phyloP scores from a whole-genome alignment of 2,113 vertebrate species.

The Menidia beryllina region DNA sequence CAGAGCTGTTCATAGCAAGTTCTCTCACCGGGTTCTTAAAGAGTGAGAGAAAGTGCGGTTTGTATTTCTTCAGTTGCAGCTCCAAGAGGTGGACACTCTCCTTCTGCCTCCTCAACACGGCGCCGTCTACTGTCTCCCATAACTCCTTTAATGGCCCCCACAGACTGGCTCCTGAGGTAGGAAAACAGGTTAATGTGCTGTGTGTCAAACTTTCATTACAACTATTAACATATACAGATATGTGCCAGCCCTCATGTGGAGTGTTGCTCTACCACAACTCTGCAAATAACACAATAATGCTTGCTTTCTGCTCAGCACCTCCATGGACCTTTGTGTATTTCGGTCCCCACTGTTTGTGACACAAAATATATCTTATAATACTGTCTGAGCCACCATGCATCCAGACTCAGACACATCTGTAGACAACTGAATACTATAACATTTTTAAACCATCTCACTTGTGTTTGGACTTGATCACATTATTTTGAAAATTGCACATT shows the following conservation, averaged over 20 bases:
- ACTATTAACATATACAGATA: not conserved
- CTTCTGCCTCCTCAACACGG: conserved; percentile 89
- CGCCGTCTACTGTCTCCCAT: conserved; percentile 92
- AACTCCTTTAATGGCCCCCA: conserved; percentile 97
- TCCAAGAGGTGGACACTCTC: conserved; percentile 93
- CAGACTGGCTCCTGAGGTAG: conserved; percentile 89
- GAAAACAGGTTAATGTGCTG: not conserved
- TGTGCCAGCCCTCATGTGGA: too few relatives aligned
- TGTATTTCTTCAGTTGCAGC: conserved; percentile 95
- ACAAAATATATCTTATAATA: too few relatives aligned
- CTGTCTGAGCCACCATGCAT: too few relatives aligned
- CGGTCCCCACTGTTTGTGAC: too few relatives aligned
- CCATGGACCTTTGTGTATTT: too few relatives aligned
- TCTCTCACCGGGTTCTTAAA: conserved; percentile 94
- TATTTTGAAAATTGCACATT: too few relatives aligned
- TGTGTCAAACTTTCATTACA: not conserved
- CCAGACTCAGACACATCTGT: too few relatives aligned
- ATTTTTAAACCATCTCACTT: too few relatives aligned
- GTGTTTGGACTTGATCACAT: too few relatives aligned
- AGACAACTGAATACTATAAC: too few relatives aligned
- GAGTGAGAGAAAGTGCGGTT: conserved; percentile 92
- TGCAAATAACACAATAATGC: too few relatives aligned
- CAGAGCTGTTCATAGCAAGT: not conserved
- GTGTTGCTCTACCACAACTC: not conserved
- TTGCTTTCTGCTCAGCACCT: too few relatives aligned